Base-by-base conservation (phyloP, 2,113 vertebrate species). In the Protomyctophum bolini region DNA sequence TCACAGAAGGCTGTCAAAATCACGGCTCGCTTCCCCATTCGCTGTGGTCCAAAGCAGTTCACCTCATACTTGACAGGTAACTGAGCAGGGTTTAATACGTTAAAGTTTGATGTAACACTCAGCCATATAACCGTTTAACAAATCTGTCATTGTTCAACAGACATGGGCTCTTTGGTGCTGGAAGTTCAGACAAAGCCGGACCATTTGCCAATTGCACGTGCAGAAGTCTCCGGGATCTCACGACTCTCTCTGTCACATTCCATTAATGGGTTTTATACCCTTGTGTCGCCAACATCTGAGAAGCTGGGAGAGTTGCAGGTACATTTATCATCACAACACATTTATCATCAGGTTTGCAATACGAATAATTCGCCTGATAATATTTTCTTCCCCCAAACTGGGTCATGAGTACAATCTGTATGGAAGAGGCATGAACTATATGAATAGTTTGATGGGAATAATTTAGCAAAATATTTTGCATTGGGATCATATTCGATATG, bases 271-370 rank as follows among this genome's bases (percentile, higher is more conserved):
- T 94, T 93, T 89, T 98, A 96, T 79, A 69, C 92, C 2, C 77
- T 99, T 46, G n/a, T 97, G 66, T 99, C 98, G 3, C 93, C 97
- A 0, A 88, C 91, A 0, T 95, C 94, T 6, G 93, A 95, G 65
- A 98, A 96, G 80, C 88, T 99, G 1, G 98, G 97, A 76, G 95
- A 99, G 84, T 85, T 99, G 50, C 95, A 99, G 95, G 98, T 98
- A 81, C 54, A 33, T 74, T 1, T 4, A n/a, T n/a, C n/a, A n/a
- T n/a, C 12, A 21, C 10, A 45, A 15, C 12, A 83, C 50, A 29
- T 7, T 54, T 45, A 1, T 59, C 58, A 45, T 54, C 6, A 51
- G 7, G 8, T 61, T 62, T 10, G 10, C 33, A 41, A 41, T 41
- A 3, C 2, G 33, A 41, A 4, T 41, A 41, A 41, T 41, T 41